phyloP scores from a whole-genome alignment of 1,140 invertebrate genomes.

The Cryptotermes secundus region DNA sequence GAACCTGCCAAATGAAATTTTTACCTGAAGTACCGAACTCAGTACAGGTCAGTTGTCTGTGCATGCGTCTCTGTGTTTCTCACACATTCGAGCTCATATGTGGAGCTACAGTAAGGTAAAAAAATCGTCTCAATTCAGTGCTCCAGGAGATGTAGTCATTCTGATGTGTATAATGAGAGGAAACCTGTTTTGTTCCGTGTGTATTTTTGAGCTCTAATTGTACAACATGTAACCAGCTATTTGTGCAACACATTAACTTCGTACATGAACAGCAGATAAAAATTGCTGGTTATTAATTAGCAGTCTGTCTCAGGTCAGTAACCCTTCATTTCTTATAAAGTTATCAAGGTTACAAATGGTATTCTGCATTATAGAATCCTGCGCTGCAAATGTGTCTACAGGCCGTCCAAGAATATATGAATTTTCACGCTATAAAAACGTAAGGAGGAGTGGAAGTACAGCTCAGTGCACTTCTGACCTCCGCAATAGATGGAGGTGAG shows the following conservation, averaged over 20 bases:
- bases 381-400: no score
- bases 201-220: not conserved
- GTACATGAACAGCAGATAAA: not conserved
- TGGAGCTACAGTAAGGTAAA: not conserved
- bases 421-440: no score
- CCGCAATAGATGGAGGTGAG: no score
- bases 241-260: not conserved
- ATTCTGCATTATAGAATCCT: no score
- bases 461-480: no score
- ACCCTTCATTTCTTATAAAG: not conserved
- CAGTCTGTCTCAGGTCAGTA: not conserved
- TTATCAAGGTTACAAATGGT: not conserved
- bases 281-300: not conserved
- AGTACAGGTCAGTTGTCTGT: no score
- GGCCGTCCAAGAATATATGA: no score
- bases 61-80: no score
- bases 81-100: no score
- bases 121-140: not conserved
- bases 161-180: not conserved
- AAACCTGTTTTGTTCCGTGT: not conserved
- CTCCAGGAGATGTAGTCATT: not conserved
- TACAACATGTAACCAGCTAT: not conserved
- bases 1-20: no score
- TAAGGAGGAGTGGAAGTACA: no score
- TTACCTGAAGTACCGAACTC: no score